Percentiles rank a stretch among this genome's conserved stretches.
phyloP scores from a whole-genome alignment of 1,140 invertebrate genomes.

The Drosophila bifasciata region DNA sequence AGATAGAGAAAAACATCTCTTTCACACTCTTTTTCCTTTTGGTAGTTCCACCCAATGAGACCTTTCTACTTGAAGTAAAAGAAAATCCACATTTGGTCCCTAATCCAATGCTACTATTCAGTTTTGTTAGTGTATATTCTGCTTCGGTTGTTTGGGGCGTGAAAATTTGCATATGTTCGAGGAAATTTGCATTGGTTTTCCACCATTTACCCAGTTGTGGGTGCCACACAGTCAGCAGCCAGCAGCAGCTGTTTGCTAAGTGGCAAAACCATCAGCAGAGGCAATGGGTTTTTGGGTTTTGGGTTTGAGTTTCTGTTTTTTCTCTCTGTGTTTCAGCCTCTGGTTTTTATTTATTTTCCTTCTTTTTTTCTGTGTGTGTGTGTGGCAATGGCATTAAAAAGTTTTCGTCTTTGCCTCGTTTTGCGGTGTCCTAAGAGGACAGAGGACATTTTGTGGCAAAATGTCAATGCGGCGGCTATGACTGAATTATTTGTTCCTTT shows the following conservation, averaged over 20 bases:
- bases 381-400: slow-evolving; percentile 63
- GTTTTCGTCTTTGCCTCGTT: slow-evolving; percentile 48
- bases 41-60: no score
- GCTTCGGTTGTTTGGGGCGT: slow-evolving; percentile 33
- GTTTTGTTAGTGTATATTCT: no score
- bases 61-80: no score
- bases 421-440: no score
- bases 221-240: neutral
- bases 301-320: neutral
- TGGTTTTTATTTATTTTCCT: neutral
- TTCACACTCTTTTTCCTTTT: no score
- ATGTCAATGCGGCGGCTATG: no score
- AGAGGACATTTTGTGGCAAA: slow-evolving; percentile 62
- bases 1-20: no score
- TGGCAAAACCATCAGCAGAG: slow-evolving; percentile 33
- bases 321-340: slow-evolving; percentile 3
- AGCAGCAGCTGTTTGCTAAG: slow-evolving; percentile 64
- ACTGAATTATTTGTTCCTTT: slow-evolving; percentile 48
- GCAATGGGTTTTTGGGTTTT: slow-evolving; percentile 24
- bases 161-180: slow-evolving; percentile 79
- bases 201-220: slow-evolving; percentile 27
- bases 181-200: slow-evolving; percentile 54
- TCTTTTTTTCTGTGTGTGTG: neutral
- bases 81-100: no score
- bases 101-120: no score